Conservation (phyloP, 2,797 vertebrate genomes). For the Poecilia picta region DNA sequence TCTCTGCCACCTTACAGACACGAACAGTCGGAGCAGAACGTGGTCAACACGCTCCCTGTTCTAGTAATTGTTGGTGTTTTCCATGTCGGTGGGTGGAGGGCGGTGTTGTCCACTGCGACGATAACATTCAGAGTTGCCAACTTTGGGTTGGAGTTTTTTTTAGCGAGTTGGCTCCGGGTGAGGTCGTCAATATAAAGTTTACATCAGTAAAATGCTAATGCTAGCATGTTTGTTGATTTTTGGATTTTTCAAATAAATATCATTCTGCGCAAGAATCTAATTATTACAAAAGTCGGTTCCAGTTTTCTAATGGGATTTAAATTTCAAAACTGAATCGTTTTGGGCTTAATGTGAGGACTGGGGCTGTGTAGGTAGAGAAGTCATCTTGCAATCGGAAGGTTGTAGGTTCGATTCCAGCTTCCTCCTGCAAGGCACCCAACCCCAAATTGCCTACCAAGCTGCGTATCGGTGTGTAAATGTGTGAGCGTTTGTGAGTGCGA, state of each 20-base stretch:
- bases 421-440: too few species aligned
- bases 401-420: too few species aligned
- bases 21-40: neutral
- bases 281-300: neutral
- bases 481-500: too few species aligned
- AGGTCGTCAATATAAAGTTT: neutral
- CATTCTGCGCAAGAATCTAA: too few species aligned
- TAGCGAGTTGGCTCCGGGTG: neutral
- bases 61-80: neutral
- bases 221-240: neutral
- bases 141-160: neutral
- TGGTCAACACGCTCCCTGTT: neutral
- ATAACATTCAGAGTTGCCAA: neutral
- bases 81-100: neutral
- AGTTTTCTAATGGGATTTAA: neutral
- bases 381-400: too few species aligned
- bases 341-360: neutral
- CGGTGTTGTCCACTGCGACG: neutral
- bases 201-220: neutral
- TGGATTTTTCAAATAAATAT: neutral
- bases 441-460: too few species aligned
- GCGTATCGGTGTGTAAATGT: too few species aligned
- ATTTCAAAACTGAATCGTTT: neutral
- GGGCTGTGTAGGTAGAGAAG: too few species aligned
- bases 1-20: neutral